Evolutionary conservation across 2,888 invertebrate species (phyloP).

Genomic region (Archips xylosteana): DNA sequence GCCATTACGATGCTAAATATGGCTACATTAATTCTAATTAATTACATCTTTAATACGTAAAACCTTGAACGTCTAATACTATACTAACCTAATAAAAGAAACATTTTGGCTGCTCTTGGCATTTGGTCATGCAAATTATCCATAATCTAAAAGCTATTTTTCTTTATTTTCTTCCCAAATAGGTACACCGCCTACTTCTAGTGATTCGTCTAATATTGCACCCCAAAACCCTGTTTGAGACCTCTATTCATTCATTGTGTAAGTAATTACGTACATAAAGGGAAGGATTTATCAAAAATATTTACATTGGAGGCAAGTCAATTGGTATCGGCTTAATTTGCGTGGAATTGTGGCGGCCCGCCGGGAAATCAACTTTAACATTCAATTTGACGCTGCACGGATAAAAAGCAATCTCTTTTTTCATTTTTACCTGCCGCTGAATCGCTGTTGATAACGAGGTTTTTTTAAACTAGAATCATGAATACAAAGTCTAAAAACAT

Average conservation of each 20-base stretch:
- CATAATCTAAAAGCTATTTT: not conserved
- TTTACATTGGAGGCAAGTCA: slow-evolving; percentile 80
- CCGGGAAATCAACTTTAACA: slow-evolving; percentile 84
- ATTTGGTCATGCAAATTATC: not conserved
- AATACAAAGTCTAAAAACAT: not conserved
- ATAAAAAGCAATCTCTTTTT: slow-evolving; percentile 79
- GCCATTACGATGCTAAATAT: slow-evolving; percentile 1
- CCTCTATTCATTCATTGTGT: slow-evolving; percentile 34
- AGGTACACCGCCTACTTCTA: not conserved
- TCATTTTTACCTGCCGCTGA: slow-evolving; percentile 49
- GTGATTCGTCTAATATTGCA: slow-evolving; percentile 8
- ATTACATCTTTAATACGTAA: not conserved
- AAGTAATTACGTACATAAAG: slow-evolving; percentile 57
- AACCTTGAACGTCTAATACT: not conserved
- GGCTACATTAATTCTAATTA: slow-evolving; percentile 5
- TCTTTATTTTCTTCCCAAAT: not conserved
- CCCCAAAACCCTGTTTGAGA: slow-evolving; percentile 26
- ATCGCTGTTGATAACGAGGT: slow-evolving; percentile 32
- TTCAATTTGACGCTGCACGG: slow-evolving; percentile 81
- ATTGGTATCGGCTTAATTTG: slow-evolving; percentile 81
- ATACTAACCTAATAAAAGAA: not conserved
- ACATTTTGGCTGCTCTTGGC: not conserved
- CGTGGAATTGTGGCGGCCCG: slow-evolving; percentile 77
- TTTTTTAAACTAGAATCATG: slow-evolving; percentile 22
- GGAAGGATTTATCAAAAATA: slow-evolving; percentile 79